Evolutionary conservation across 2,888 invertebrate genomes (phyloP), one percentile per base, ranked within the genome.

Genomic region (Griposia aprilina): DNA sequence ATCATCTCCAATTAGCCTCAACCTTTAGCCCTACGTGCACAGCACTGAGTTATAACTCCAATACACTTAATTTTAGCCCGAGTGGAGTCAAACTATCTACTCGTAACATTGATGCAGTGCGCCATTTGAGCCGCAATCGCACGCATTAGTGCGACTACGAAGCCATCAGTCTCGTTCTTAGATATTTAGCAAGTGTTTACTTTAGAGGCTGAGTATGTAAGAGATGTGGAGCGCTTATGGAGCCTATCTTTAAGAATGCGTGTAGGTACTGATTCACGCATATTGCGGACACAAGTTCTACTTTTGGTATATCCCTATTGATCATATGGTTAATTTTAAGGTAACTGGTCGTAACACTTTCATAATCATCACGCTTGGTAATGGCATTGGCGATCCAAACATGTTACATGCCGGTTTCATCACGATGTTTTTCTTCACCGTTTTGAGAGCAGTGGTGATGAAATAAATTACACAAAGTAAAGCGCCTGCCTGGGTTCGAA

Each of bases 111-210:
- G 88, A 87, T 87, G 73, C 78, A 87, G 87, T 88, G 74, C 81
- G 70, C 87, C 87, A 87, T 87, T 88, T 68, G 71, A 69, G 68
- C 55, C 36, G 82, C 87, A 88, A 88, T 88, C 89, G 85, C 78
- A 86, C 66, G 82, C 88, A 87, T 88, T 88, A 88, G 85, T 79
- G 75, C 70, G 55, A 36, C 59, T 70, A 20, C 30, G 66, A 52
- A 59, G 55, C 59, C 55, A 88, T 88, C 79, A 36, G 73, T 88
- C 85, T 88, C 85, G 70, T 85, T 79, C 73, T 68, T 48, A 66
- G 70, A 73, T 83, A 30, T 74, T 76, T 74, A 78, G 81, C 84
- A 75, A 86, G 71, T 72, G 76, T 88, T 87, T 85, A 85, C 77
- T 72, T 78, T 65, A 67, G 23, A 23, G 13, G 23, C 26, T 41